phyloP scores from a whole-genome alignment of 2,797 vertebrate species.

The Halcyon leucocephala region DNA sequence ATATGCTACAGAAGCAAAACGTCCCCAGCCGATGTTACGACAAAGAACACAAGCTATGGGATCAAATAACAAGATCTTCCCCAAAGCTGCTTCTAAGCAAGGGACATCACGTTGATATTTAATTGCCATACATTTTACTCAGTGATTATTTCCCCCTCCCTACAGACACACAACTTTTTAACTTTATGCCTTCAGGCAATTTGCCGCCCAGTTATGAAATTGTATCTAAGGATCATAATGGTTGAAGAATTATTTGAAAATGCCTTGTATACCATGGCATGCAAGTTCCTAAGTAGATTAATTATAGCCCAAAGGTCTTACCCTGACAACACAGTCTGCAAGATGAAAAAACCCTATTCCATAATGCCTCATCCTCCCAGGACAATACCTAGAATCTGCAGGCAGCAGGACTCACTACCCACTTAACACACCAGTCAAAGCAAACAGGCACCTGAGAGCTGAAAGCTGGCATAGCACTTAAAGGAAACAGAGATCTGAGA shows the following conservation, averaged over 20 bases:
- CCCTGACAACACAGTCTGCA: background rate
- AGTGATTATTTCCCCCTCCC: background rate
- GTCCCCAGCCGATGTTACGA: background rate
- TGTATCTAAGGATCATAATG: background rate
- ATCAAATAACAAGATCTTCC: background rate
- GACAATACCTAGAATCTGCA: background rate
- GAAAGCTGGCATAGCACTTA: background rate
- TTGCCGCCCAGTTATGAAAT: background rate
- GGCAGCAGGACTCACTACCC: background rate
- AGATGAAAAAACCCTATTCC: background rate
- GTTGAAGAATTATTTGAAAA: background rate
- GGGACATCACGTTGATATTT: background rate
- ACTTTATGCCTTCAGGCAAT: background rate
- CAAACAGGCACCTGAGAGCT: background rate
- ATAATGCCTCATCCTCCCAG: background rate
- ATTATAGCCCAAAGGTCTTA: background rate
- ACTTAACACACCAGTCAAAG: background rate
- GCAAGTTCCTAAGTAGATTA: background rate
- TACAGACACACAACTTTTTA: background rate
- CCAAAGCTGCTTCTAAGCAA: background rate
- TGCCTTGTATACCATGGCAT: background rate
- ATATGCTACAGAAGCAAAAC: background rate
- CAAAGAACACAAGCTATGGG: background rate
- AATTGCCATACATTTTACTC: background rate
- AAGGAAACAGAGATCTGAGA: constrained; percentile 32